Conservation (phyloP, 2,888 invertebrate genomes). For the Coleophora flavipennella region DNA sequence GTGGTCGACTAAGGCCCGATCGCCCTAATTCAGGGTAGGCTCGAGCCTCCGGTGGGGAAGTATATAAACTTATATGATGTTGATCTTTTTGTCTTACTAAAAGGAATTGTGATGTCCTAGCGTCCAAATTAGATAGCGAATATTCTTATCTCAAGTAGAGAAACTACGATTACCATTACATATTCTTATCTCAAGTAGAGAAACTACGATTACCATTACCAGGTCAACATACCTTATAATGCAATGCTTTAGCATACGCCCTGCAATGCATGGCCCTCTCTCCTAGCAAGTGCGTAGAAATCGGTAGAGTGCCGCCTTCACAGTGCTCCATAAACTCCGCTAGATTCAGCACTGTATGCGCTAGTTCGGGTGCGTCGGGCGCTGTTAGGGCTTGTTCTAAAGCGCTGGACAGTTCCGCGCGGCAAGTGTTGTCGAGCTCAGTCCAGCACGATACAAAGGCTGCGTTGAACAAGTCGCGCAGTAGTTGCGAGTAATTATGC, state of each 20-base stretch:
- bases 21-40: no score
- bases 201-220: no score
- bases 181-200: no score
- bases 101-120: no score
- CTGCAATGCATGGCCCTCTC: constrained; percentile 96
- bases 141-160: no score
- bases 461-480: constrained; percentile 97
- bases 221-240: constrained; percentile 61
- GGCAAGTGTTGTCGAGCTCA: constrained; percentile 86
- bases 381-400: constrained; percentile 92
- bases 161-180: no score
- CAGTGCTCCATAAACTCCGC: constrained; percentile 99
- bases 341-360: constrained; percentile 95
- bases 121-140: no score
- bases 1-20: no score
- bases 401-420: constrained; percentile 87
- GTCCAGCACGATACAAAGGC: constrained; percentile 99
- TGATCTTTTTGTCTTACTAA: no score
- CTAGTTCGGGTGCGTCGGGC: constrained; percentile 95
- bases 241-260: constrained; percentile 76
- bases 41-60: no score
- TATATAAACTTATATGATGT: no score
- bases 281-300: constrained; percentile 89
- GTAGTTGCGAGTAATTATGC: constrained; percentile 95
- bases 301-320: constrained; percentile 94